Evolutionary conservation across 2,113 vertebrate genomes (phyloP), one percentile per base, ranked within the genome.

Genomic region (Taurulus bubalis): DNA sequence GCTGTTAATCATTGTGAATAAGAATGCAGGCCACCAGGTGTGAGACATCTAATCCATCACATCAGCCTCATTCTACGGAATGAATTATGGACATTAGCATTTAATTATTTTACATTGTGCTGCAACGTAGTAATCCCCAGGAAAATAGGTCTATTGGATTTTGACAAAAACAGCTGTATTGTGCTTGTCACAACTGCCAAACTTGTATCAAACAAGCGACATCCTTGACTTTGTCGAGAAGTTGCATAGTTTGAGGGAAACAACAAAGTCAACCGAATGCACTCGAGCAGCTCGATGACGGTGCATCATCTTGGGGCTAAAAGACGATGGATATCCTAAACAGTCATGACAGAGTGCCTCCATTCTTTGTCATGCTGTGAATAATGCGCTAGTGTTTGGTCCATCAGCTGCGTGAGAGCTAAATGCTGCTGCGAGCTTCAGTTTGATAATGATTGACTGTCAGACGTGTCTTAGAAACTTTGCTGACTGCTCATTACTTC

Each of bases 241-340:
- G 75, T 79, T 71, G 38, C 71, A 30, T 63, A 71, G 67, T 88
- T 83, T n/a, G 30, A 87, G 75, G 63, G 74, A 70, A 83, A 79
- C 79, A 60, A 80, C 77, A 87, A 84, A 78, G 71, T 82, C 65
- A 79, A 34, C 30, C 65, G 56, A 83, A 68, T 42, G 45, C 55
- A 78, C 80, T 86, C 58, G 78, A 87, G 75, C 85, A 77, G 82
- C 70, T 89, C 85, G 72, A 7, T 83, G 76, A 81, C 59, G 71
- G 67, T 38, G 73, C 75, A 76, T 82, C 76, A 79, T 90, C 82
- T 83, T 15, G 72, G 73, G 84, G 83, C 68, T 77, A 71, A 79
- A 85, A 82, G 75, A 91, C 89, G 88, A 91, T 91, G 75, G 90
- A 87, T 83, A 89, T 89, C 68, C 85, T 89, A 89, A 92, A 82